These are phyloP conservation scores for Sphaeridia pumilis DNA, from an alignment of 2,888 invertebrate species.

Conservation along the genomic window DNA sequence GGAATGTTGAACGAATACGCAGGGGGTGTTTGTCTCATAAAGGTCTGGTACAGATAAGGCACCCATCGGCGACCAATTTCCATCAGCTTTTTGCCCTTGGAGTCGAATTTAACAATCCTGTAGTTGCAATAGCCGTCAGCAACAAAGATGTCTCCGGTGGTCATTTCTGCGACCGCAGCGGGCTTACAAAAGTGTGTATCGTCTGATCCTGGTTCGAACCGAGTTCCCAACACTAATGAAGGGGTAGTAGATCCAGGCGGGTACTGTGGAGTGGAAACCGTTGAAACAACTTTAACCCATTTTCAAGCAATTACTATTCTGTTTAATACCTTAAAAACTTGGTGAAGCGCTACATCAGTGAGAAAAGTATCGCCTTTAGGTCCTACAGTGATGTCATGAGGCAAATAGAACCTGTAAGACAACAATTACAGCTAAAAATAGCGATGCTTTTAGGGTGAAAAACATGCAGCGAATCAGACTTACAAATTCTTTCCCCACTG, in stretches of 20 bases:
- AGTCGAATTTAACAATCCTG: conserved; percentile 60
- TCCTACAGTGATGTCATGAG: conserved; percentile 74
- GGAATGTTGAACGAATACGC: conserved; percentile 38
- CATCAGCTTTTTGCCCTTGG: conserved; percentile 52
- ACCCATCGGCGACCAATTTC: conserved; percentile 49
- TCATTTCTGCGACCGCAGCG: conserved; percentile 58
- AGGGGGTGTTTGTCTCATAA: conserved; percentile 23
- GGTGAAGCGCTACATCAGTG: conserved; percentile 78
- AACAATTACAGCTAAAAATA: not conserved
- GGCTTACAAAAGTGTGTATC: conserved; percentile 66
- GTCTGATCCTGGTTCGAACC: conserved; percentile 55
- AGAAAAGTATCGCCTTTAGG: conserved; percentile 63
- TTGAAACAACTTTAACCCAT: too few species aligned
- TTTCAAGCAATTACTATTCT: too few species aligned
- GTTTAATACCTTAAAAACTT: conserved; percentile 56
- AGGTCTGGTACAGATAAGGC: conserved; percentile 16
- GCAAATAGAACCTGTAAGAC: conserved; percentile 59
- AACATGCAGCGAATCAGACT: too few species aligned
- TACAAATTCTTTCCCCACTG: conserved; percentile 59
- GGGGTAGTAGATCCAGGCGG: conserved; percentile 38
- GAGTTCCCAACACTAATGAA: conserved; percentile 44
- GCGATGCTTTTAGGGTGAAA: not conserved
- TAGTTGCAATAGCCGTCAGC: conserved; percentile 75
- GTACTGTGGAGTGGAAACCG: too few species aligned
- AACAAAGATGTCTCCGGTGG: conserved; percentile 62